A percentile compares a stretch with the other conserved stretches of the same genome.
Conservation (phyloP, 2,797 vertebrate genomes). For the Sylvilagus floridanus region DNA sequence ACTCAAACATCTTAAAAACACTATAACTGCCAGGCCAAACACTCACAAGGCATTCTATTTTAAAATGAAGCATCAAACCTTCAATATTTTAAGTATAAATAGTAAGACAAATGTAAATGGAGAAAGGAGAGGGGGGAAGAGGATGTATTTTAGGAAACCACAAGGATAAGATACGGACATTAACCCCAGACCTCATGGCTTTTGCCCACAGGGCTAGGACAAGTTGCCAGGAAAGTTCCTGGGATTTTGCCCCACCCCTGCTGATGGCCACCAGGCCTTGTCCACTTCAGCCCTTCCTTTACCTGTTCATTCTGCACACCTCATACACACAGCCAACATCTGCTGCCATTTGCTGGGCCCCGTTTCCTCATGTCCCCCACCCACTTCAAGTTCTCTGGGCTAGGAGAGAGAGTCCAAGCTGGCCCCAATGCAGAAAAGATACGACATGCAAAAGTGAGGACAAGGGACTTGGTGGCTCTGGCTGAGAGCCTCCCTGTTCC, state of each 20-base stretch:
- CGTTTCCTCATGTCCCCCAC: background rate
- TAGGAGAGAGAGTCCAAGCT: background rate
- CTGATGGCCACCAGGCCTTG: background rate
- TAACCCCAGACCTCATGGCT: background rate
- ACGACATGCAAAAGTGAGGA: background rate
- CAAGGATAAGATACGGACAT: background rate
- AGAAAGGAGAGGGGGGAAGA: background rate
- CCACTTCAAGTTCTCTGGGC: background rate
- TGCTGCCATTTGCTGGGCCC: background rate
- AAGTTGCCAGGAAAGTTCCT: background rate
- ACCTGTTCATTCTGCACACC: background rate
- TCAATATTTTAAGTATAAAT: background rate
- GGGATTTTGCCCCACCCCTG: background rate
- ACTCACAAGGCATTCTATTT: background rate
- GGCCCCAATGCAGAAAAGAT: background rate
- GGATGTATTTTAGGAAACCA: background rate
- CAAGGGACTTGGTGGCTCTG: background rate
- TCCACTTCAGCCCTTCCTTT: background rate
- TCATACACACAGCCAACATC: background rate
- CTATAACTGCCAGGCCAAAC: too few relatives aligned
- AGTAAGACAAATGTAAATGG: constrained; percentile 18
- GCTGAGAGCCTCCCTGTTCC: background rate
- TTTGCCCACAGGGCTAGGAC: background rate
- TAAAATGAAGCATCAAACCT: background rate
- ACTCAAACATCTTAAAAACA: too few relatives aligned